phyloP scores from a whole-genome alignment of 2,888 invertebrate species.

The Escarpia spicata region DNA sequence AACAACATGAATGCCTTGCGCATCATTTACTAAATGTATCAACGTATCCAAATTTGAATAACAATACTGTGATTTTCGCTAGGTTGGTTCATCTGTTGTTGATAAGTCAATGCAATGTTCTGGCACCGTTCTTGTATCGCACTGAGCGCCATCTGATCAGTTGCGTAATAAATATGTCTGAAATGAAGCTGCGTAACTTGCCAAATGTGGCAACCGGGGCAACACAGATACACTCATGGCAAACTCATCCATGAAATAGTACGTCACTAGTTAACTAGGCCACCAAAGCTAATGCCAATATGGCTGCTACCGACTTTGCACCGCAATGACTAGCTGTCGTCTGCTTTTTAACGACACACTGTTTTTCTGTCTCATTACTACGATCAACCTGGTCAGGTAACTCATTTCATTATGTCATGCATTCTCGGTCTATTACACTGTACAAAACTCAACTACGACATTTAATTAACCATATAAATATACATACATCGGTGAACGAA shows the following conservation, averaged over 20 bases:
- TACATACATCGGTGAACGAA: not conserved
- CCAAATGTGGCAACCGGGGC: not conserved
- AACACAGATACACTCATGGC: not conserved
- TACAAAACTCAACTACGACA: conserved; percentile 16
- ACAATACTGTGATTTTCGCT: not conserved
- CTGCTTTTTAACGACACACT: not conserved
- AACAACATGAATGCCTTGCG: not conserved
- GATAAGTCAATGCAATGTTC: not conserved
- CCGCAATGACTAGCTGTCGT: not conserved
- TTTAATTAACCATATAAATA: conserved; percentile 12
- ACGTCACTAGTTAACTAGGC: not conserved
- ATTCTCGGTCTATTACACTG: not conserved
- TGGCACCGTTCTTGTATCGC: not conserved
- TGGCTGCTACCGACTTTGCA: not conserved
- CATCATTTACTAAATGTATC: not conserved
- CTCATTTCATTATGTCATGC: not conserved
- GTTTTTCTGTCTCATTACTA: not conserved
- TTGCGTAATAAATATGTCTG: not conserved
- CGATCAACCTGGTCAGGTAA: not conserved
- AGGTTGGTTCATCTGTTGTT: not conserved
- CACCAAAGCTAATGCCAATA: not conserved
- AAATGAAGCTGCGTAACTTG: not conserved
- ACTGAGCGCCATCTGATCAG: not conserved
- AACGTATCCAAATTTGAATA: not conserved
- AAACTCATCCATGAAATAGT: not conserved